These are phyloP conservation scores for Chymomyza amoena DNA, from an alignment of 2,888 invertebrate species.

Conservation along the genomic window DNA sequence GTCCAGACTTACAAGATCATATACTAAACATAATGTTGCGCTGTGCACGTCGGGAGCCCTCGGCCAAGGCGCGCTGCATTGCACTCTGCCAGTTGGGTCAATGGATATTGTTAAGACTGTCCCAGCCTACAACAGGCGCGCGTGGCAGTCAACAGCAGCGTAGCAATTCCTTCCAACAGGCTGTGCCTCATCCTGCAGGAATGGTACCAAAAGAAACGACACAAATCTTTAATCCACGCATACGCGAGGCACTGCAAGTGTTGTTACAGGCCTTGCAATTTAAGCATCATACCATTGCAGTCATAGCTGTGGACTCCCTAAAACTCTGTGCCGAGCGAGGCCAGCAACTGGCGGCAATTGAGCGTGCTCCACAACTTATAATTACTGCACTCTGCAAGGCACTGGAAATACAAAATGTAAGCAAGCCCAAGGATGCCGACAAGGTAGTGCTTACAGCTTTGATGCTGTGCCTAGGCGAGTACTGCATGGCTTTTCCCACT, in stretches of 20 bases:
- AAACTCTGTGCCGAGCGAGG: slow-evolving; percentile 77
- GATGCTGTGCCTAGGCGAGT: slow-evolving; percentile 93
- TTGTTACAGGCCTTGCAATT: slow-evolving; percentile 78
- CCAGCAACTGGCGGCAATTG: slow-evolving; percentile 73
- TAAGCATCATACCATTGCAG: slow-evolving; percentile 77
- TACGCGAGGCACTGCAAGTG: slow-evolving; percentile 78
- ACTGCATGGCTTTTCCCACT: slow-evolving; percentile 92
- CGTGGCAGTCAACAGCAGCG: slow-evolving; percentile 6
- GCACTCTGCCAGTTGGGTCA: slow-evolving; percentile 91
- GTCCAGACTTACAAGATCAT: slow-evolving; percentile 83
- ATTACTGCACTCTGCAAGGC: slow-evolving; percentile 77
- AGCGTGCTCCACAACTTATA: slow-evolving; percentile 75
- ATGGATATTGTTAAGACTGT: slow-evolving; percentile 76
- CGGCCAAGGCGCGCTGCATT: slow-evolving; percentile 91
- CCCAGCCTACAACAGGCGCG: slow-evolving; percentile 53
- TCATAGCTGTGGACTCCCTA: slow-evolving; percentile 76
- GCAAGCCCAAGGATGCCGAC: slow-evolving; percentile 77
- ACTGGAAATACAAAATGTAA: slow-evolving; percentile 77
- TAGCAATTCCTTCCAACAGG: slow-evolving; percentile 60
- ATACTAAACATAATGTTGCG: slow-evolving; percentile 91
- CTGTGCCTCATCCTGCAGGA: slow-evolving; percentile 65
- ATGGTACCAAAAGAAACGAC: slow-evolving; percentile 31
- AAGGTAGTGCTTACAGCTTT: slow-evolving; percentile 81
- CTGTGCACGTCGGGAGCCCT: slow-evolving; percentile 92
- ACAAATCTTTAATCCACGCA: slow-evolving; percentile 70